These are phyloP conservation scores for Anguilla megastoma DNA, from an alignment of 2,797 vertebrate species.

Conservation along the genomic window DNA sequence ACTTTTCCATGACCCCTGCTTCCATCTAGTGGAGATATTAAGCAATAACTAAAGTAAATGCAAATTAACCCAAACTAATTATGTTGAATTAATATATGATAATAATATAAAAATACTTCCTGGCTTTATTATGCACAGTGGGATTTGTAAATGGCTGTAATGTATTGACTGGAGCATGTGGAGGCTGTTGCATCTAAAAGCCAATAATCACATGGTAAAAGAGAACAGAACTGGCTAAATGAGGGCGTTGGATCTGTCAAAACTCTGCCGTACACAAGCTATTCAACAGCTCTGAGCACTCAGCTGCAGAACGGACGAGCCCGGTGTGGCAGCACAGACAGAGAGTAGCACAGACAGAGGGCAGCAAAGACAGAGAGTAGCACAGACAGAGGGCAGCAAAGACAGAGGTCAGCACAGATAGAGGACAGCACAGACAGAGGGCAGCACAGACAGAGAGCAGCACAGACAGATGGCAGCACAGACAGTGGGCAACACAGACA, in stretches of 20 bases:
- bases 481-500: no score
- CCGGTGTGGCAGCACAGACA: not conserved
- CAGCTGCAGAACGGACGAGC: not conserved
- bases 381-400: no score
- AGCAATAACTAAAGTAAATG: not conserved
- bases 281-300: not conserved
- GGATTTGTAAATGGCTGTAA: not conserved
- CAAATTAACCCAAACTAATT: no score
- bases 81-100: no score
- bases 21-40: not conserved
- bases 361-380: no score
- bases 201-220: not conserved
- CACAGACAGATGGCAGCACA: no score
- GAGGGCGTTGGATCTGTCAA: not conserved
- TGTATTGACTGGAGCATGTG: not conserved
- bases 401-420: no score
- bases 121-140: constrained; percentile 1
- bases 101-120: not conserved
- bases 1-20: not conserved
- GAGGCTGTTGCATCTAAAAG: not conserved
- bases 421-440: no score
- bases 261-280: not conserved
- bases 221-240: not conserved
- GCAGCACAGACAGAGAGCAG: no score
- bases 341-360: not conserved